Base-by-base conservation (phyloP, 2,797 vertebrate species). In the Acanthiza pusilla region DNA sequence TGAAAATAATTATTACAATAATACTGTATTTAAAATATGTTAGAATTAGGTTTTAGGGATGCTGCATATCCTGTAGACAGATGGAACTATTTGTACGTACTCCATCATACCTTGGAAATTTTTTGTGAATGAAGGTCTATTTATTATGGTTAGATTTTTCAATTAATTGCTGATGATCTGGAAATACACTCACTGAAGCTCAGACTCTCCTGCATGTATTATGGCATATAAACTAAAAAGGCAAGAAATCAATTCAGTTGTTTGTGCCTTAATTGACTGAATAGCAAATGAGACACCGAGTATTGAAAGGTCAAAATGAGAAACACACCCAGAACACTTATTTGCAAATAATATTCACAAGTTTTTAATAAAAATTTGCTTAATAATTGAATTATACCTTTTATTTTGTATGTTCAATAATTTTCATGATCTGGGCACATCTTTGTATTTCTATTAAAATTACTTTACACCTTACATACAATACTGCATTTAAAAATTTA, bases 211-310 rank as follows among this genome's bases (percentile, higher is more conserved):
- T 86, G 48, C 29, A 34, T 54, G 57, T 83, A 36, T 94, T 88
- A 77, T 61, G 50, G 25, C 54, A 82, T 94, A 94, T 95, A 82
- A 94, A 93, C 71, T 73, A 90, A 90, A 89, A 88, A 77, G 61
- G 71, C 89, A 97, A 95, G 54, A 93, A 96, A 96, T 95, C 89
- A 74, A 88, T 95, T 90, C 47, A 50, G 67, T 87, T 86, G 57
- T 88, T 94, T 96, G 57, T 91, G 80, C 40, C 85, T 42, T 36
- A 90, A 85, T 86, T 79, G 92, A 90, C 62, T 71, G 67, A 95
- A 91, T 81, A 84, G 22, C 51, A 94, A 88, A 82, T 82, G 83
- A 74, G 74, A 77, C 50, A 79, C 13, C 25, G 7, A n/a, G 54
- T 91, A 76, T 21, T 55, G 57, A 91, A 90, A 76, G 55, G 77